These are phyloP conservation scores for Odocoileus hemionus DNA, from an alignment of 2,113 vertebrate genomes.

Conservation along the genomic window DNA sequence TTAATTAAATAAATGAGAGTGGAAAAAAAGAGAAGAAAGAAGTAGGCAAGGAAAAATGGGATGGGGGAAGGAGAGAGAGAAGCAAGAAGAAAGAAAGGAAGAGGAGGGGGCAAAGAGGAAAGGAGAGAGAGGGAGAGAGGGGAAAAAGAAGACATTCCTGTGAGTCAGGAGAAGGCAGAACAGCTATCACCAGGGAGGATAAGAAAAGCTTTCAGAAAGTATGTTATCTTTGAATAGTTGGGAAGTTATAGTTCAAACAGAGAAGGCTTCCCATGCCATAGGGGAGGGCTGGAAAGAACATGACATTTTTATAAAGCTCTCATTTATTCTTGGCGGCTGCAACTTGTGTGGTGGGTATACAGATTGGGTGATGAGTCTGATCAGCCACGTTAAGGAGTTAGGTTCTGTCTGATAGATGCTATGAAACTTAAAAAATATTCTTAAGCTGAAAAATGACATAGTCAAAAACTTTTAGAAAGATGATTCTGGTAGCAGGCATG, in stretches of 20 bases:
- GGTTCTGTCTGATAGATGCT: background rate
- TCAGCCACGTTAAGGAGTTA: background rate
- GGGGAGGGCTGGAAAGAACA: background rate
- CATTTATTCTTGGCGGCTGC: rapidly evolving
- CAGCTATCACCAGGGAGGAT: background rate
- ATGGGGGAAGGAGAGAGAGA: rapidly evolving
- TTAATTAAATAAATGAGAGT: background rate
- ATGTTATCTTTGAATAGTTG: too few relatives aligned
- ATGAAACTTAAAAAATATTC: background rate
- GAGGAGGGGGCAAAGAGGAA: background rate
- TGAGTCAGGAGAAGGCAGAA: background rate
- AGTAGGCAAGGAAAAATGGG: background rate
- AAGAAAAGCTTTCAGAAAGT: background rate
- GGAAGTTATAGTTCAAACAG: background rate
- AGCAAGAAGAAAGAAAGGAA: background rate
- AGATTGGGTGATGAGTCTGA: background rate
- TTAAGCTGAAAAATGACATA: background rate
- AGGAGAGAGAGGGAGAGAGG: too few relatives aligned
- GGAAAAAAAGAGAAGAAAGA: background rate
- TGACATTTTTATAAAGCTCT: background rate
- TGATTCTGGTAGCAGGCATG: too few relatives aligned
- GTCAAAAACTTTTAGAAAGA: background rate
- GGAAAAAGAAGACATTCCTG: background rate
- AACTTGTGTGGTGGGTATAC: background rate
- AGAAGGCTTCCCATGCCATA: background rate